phyloP scores from a whole-genome alignment of 2,888 invertebrate species.

The Tineola bisselliella region DNA sequence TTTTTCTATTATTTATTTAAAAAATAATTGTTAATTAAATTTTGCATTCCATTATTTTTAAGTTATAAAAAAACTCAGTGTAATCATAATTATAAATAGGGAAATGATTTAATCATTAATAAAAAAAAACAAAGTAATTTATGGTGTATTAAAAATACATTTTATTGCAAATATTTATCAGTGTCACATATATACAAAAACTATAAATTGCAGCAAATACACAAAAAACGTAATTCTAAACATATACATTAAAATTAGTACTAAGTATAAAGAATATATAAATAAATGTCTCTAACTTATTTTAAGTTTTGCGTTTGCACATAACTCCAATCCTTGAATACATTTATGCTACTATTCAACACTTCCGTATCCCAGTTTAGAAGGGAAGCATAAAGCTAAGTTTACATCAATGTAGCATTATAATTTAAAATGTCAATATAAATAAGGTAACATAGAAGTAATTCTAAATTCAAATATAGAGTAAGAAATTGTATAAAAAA shows the following conservation, averaged over 20 bases:
- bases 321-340: too few species aligned
- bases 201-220: conserved; percentile 16
- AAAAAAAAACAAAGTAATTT: conserved; percentile 12
- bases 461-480: neutral
- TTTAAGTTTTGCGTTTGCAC: neutral
- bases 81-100: neutral
- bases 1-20: neutral
- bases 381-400: too few species aligned
- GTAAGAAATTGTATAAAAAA: neutral
- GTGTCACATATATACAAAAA: conserved; percentile 62
- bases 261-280: conserved; percentile 20
- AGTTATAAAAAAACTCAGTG: neutral
- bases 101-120: neutral
- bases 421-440: neutral
- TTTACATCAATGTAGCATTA: too few species aligned
- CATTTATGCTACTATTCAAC: too few species aligned
- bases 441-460: neutral
- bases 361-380: too few species aligned
- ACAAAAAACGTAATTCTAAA: neutral
- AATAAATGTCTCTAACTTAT: neutral
- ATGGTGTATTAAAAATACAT: conserved; percentile 67
- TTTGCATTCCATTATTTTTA: neutral
- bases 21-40: neutral
- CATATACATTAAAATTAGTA: conserved; percentile 34
- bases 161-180: conserved; percentile 64